Evolutionary conservation across 2,113 vertebrate species (phyloP).

Genomic region (Phrynosoma blainvillii): DNA sequence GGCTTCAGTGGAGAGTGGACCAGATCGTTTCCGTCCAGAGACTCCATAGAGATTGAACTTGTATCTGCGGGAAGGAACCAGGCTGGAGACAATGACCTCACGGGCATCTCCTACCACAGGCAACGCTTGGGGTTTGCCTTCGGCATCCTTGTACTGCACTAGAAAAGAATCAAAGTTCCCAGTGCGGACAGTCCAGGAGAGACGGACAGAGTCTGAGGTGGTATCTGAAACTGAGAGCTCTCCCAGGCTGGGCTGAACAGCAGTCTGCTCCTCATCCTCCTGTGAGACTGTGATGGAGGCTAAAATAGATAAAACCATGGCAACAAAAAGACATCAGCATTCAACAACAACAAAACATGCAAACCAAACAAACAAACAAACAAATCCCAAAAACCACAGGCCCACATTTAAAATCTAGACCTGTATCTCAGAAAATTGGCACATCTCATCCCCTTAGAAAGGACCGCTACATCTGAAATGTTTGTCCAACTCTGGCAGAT

Average conservation of each 20-base stretch:
- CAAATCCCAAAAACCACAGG: too few relatives aligned
- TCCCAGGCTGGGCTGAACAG: background rate
- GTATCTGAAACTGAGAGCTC: background rate
- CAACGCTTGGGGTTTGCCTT: slow-evolving; percentile 47
- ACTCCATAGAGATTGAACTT: slow-evolving; percentile 70
- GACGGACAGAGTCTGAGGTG: background rate
- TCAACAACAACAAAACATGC: too few relatives aligned
- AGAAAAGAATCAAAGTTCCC: slow-evolving; percentile 60
- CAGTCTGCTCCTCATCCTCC: background rate
- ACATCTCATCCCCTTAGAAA: too few relatives aligned
- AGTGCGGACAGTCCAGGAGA: slow-evolving; percentile 5
- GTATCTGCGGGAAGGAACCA: slow-evolving; percentile 62
- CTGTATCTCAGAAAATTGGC: too few relatives aligned
- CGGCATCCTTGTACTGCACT: slow-evolving; percentile 59
- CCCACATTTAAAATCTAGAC: too few relatives aligned
- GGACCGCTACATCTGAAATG: too few relatives aligned
- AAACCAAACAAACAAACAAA: too few relatives aligned
- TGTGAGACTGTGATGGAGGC: accelerated
- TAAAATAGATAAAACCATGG: background rate
- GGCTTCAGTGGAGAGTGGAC: slow-evolving; percentile 34
- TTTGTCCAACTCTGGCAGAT: too few relatives aligned
- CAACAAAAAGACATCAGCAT: background rate
- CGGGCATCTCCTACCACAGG: slow-evolving; percentile 38
- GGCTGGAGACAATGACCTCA: slow-evolving; percentile 14
- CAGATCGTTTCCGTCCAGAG: slow-evolving; percentile 22